phyloP scores from a whole-genome alignment of 2,888 invertebrate species.

The Apamea sordens region DNA sequence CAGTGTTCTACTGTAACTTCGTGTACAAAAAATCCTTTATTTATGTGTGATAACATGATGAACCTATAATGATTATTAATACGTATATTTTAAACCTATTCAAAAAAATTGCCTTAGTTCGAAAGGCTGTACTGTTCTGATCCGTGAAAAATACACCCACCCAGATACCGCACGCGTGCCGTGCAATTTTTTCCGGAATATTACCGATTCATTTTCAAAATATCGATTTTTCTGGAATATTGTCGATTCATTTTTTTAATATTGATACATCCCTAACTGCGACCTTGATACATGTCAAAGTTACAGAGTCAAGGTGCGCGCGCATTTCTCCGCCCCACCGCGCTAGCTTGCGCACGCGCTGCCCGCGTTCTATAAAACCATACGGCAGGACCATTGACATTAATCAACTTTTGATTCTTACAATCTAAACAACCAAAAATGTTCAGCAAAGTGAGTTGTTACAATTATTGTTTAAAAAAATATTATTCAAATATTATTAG shows the following conservation, averaged over 20 bases:
- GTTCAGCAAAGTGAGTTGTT: conserved; percentile 83
- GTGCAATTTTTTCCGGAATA: not conserved
- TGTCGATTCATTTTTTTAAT: not conserved
- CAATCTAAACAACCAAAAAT: conserved; percentile 78
- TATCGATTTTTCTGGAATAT: not conserved
- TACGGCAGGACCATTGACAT: conserved; percentile 75
- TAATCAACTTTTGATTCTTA: conserved; percentile 79
- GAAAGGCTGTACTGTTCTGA: not conserved
- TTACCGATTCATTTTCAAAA: not conserved
- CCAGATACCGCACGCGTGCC: too few species aligned
- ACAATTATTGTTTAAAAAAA: not conserved
- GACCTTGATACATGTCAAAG: conserved; percentile 80
- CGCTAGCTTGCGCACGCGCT: conserved; percentile 63
- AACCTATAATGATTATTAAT: too few species aligned
- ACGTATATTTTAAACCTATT: not conserved
- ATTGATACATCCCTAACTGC: conserved; percentile 28
- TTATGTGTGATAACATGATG: too few species aligned
- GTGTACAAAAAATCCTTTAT: too few species aligned
- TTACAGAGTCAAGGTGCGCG: conserved; percentile 79
- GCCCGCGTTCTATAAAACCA: conserved; percentile 81
- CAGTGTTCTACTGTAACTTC: too few species aligned
- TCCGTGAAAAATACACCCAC: not conserved
- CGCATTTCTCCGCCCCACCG: conserved; percentile 83
- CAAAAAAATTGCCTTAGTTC: not conserved
- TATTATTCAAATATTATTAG: not conserved